These are phyloP conservation scores for Ommatoiulus sabulosus DNA, from an alignment of 2,888 invertebrate species.

Conservation along the genomic window DNA sequence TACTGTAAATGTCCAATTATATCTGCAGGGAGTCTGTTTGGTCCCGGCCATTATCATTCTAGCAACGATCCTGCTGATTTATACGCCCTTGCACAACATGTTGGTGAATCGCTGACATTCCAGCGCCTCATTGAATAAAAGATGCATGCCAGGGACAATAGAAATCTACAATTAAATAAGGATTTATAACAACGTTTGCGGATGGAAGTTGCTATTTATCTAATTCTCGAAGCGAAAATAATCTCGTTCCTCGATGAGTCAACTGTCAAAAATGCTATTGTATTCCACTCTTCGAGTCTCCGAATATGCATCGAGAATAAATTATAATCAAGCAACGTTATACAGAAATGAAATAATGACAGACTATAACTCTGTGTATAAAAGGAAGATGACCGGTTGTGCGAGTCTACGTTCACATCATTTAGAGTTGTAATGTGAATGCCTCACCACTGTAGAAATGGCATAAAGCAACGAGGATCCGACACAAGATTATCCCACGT, in stretches of 20 bases:
- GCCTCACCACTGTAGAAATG: not conserved
- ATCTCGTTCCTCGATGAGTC: not conserved
- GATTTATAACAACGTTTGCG: not conserved
- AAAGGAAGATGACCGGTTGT: not conserved
- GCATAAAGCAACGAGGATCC: not conserved
- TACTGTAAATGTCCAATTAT: constrained; percentile 10
- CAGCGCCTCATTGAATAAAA: not conserved
- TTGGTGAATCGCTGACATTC: not conserved
- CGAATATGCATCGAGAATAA: not conserved
- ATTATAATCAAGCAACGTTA: not conserved
- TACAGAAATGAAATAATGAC: not conserved
- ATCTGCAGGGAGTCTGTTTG: not conserved
- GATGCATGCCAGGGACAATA: not conserved
- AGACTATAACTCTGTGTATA: not conserved
- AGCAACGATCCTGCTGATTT: not conserved
- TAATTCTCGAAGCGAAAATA: not conserved
- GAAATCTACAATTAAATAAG: not conserved
- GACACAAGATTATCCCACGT: not conserved
- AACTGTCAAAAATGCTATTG: constrained; percentile 5
- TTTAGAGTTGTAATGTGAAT: not conserved
- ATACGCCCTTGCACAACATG: not conserved
- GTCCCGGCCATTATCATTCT: not conserved
- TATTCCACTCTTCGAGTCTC: not conserved
- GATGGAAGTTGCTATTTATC: not conserved
- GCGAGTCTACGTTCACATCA: not conserved